Evolutionary conservation across 1,140 invertebrate genomes (phyloP), one percentile per base, ranked within the genome.

Genomic region (Pararge aegeria): DNA sequence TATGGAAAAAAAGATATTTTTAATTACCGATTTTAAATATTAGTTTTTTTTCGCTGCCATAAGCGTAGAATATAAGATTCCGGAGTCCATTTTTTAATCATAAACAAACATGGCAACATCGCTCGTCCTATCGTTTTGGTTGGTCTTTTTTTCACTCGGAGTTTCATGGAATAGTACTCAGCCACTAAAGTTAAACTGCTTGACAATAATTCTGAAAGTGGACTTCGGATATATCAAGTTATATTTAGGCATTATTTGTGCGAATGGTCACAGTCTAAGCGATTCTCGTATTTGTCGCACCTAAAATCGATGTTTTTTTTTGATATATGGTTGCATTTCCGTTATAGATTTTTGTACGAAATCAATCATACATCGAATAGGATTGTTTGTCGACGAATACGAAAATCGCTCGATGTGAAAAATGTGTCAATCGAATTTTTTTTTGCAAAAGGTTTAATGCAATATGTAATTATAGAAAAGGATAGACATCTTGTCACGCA

Each of bases 1-100:
- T 79, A 60, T 78, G 61, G 67, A 82, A 56, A 57, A 70, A 77
- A 83, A 80, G 78, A 88, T 86, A 88, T 88, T 88, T 34, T 88
- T 86, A 86, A 88, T 84, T 87, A 85, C 80, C 53, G 65, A 79
- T 78, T 78, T 75, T 76, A 68, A 78, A 72, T 42, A 18, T 42
- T 68, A 66, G 38, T 77, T 70, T 71, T 68, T 68, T 80, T 73
- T 79, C 66, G 80, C 81, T 86, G 83, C 84, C 84, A 86, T 84
- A 85, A 83, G 80, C 70, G 61, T 80, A 83, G 78, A 54, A 51
- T 48, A 75, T 42, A 42, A 72, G 70, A 64, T 44, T 79, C 63
- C 66, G 72, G 69, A 69, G 76, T 80, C 68, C 77, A 70, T 73
- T 78, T 48, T 64, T 54, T 55, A 4, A 4, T 24, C 3, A 4